Conservation (phyloP, 2,113 vertebrate species). For the Cygnus buccinator region DNA sequence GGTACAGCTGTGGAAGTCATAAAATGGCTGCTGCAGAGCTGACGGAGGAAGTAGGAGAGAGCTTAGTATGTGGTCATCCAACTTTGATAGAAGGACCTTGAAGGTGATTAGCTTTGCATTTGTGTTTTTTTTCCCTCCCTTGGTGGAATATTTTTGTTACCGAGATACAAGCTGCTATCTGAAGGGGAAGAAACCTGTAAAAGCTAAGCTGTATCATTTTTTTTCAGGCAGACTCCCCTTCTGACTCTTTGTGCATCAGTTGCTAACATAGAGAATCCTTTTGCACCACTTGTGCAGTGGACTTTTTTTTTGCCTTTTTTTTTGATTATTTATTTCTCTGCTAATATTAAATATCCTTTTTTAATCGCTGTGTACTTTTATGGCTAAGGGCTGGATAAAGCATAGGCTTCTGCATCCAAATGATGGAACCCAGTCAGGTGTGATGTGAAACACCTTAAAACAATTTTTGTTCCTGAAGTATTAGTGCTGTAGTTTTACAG, state of each 20-base stretch:
- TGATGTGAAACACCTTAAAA: not conserved
- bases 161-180: not conserved
- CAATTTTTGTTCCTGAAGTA: not conserved
- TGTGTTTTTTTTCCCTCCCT: not conserved
- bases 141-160: not conserved
- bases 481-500: not conserved
- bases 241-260: not conserved
- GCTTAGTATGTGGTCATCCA: not conserved
- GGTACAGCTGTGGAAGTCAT: not conserved
- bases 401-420: not conserved
- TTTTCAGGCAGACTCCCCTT: not conserved
- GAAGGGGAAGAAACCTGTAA: not conserved
- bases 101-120: not conserved
- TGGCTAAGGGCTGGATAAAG: not conserved
- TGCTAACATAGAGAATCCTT: accelerated
- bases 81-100: not conserved
- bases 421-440: not conserved
- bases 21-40: constrained; percentile 61
- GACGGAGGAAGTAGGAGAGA: not conserved
- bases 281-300: not conserved
- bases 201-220: not conserved
- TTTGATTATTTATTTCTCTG: accelerated
- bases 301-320: too few relatives aligned
- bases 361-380: accelerated
- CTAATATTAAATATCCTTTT: not conserved